Evolutionary conservation across 2,888 invertebrate species (phyloP), one percentile per base, ranked within the genome.

Genomic region (Acleris laterana): DNA sequence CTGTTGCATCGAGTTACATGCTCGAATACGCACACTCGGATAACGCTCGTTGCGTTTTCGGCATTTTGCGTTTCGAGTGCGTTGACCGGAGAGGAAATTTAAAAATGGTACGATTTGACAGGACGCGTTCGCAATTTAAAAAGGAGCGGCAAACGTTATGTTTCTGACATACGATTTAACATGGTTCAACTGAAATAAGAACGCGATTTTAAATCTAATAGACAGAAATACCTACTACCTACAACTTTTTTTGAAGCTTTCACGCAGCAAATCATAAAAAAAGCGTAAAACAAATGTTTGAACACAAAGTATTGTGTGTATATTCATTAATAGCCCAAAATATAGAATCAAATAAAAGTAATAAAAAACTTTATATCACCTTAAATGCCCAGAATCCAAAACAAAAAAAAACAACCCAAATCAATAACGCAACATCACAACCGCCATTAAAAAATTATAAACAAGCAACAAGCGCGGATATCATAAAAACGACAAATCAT

Each of bases 1-100:
- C 81, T 85, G 90, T 80, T 84, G 79, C 73, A 70, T 89, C 86
- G 81, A 75, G 81, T 90, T 86, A 84, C 77, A 83, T 83, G 89
- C 83, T 82, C 83, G 83, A 82, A 83, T 84, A 72, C 69, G 63
- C 68, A 61, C 48, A 73, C 71, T 77, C 71, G 72, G 74, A 59
- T 72, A 72, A 73, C 64, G 68, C 73, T 71, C 72, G 53, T 56
- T 59, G 69, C 66, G 19, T 66, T 74, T 74, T 71, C 71, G 69
- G 67, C 52, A 60, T 65, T 65, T 20, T 65, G 60, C 60, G 28
- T 55, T 22, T 60, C 55, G 13, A 38, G 65, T 55, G 60, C 65
- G 42, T 65, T 65, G 65, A 65, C 65, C 65, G 49, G 55, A 55
- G 59, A 55, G 62, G 46, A 62, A 62, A 60, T 49, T 55, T 44